Conservation (phyloP, 1,140 invertebrate species). For the Copidosoma floridanum region DNA sequence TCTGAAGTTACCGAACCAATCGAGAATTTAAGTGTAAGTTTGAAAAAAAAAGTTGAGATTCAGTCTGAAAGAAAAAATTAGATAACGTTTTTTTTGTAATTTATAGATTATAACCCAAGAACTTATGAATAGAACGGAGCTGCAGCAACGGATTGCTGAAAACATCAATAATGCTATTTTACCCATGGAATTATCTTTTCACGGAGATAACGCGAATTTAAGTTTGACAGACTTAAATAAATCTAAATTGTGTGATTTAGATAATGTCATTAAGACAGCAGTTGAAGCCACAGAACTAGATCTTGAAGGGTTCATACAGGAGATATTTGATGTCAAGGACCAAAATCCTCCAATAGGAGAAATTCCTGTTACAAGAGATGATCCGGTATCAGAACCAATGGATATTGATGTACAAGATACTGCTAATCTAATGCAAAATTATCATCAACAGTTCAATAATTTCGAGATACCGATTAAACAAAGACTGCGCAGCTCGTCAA, state of each 20-base stretch:
- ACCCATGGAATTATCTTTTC: conserved; percentile 33
- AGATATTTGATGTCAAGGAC: no score
- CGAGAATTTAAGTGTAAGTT: conserved; percentile 51
- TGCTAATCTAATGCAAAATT: no score
- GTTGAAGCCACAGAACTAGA: conserved; percentile 52
- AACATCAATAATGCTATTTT: conserved; percentile 55
- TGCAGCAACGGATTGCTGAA: conserved; percentile 56
- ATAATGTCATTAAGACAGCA: conserved; percentile 49
- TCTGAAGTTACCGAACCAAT: conserved; percentile 44
- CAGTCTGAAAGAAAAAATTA: no score
- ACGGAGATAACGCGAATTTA: conserved; percentile 32
- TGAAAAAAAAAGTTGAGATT: background rate
- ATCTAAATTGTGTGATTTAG: conserved; percentile 49
- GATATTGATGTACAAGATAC: no score
- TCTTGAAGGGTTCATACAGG: conserved; percentile 52
- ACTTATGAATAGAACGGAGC: conserved; percentile 49
- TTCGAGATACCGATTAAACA: conserved; percentile 43
- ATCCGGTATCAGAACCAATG: conserved; percentile 7
- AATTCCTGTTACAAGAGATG: conserved; percentile 30
- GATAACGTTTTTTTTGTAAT: no score
- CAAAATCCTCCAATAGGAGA: no score
- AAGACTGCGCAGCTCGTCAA: conserved; percentile 44
- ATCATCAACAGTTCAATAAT: no score
- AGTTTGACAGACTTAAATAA: conserved; percentile 34
- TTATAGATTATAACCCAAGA: conserved; percentile 48